Conservation (phyloP, 2,888 invertebrate genomes). For the Argyra leucocephala region DNA sequence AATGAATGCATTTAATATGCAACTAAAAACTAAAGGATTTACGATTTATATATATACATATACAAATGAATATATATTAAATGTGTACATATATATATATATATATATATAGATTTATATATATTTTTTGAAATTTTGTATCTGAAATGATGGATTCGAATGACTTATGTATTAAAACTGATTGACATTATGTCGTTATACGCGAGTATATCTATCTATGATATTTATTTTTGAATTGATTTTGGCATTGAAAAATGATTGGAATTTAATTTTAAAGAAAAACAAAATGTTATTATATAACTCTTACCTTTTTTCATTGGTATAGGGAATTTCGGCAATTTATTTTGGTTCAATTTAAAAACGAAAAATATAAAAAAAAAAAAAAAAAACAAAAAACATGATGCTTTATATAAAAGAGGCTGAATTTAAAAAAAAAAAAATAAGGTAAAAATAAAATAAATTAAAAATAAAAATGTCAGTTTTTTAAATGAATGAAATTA, state of each 20-base stretch:
- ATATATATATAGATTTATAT: background rate
- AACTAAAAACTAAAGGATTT: background rate
- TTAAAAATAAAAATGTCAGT: background rate
- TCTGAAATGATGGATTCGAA: too few species aligned
- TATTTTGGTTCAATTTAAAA: too few species aligned
- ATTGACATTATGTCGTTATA: background rate
- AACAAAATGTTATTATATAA: too few species aligned
- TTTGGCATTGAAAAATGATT: constrained; percentile 9
- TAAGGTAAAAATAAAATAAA: background rate
- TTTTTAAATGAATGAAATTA: background rate
- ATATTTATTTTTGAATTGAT: constrained; percentile 1
- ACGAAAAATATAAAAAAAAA: background rate
- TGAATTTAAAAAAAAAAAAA: background rate
- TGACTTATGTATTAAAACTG: background rate
- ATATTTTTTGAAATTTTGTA: too few species aligned
- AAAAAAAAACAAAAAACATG: background rate
- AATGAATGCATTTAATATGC: background rate
- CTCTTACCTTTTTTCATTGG: too few species aligned
- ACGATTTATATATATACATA: too few species aligned
- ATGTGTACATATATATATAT: background rate
- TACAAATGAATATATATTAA: too few species aligned
- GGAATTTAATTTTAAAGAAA: constrained; percentile 1
- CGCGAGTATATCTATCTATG: too few species aligned
- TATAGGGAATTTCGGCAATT: background rate
- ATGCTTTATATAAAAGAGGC: background rate